Evolutionary conservation across 1,140 invertebrate species (phyloP).

Genomic region (Solenopsis fugax): DNA sequence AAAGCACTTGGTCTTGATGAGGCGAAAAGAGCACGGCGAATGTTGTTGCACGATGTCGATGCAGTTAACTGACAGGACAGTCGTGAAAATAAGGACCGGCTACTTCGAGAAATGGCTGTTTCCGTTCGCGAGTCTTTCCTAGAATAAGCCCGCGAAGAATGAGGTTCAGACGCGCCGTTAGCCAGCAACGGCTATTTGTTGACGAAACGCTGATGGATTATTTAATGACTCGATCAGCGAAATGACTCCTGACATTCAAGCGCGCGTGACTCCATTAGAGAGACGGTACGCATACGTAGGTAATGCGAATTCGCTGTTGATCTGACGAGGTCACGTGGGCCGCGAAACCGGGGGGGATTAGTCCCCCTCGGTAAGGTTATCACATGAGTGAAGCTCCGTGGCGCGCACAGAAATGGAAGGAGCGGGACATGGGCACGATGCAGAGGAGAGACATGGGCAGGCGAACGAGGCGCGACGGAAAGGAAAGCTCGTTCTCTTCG

Average conservation of each 20-base stretch:
- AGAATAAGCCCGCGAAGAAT: constrained; percentile 27
- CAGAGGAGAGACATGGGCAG: constrained; percentile 80
- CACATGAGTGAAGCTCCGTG: not conserved
- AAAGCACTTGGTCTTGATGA: not conserved
- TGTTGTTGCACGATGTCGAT: constrained; percentile 18
- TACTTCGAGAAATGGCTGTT: not conserved
- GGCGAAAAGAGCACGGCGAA: not conserved
- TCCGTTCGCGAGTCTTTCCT: not conserved
- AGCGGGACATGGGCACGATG: constrained; percentile 78
- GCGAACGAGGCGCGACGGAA: constrained; percentile 77
- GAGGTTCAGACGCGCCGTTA: constrained; percentile 22
- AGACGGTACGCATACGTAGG: not conserved
- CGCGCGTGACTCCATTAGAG: constrained; percentile 41
- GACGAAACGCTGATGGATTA: constrained; percentile 42
- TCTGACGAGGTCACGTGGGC: not conserved
- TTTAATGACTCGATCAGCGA: constrained; percentile 58
- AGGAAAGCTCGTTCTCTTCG: constrained; percentile 80
- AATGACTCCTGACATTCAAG: constrained; percentile 20
- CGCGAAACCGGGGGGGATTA: not conserved
- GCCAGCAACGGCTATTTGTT: constrained; percentile 51
- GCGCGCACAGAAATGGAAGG: constrained; percentile 71
- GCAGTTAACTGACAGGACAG: constrained; percentile 22
- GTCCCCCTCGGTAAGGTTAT: constrained; percentile 7
- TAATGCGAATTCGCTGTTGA: constrained; percentile 19
- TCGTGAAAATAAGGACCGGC: constrained; percentile 25